Base-by-base conservation (phyloP, 2,888 invertebrate genomes). In the Chydorus sphaericus region DNA sequence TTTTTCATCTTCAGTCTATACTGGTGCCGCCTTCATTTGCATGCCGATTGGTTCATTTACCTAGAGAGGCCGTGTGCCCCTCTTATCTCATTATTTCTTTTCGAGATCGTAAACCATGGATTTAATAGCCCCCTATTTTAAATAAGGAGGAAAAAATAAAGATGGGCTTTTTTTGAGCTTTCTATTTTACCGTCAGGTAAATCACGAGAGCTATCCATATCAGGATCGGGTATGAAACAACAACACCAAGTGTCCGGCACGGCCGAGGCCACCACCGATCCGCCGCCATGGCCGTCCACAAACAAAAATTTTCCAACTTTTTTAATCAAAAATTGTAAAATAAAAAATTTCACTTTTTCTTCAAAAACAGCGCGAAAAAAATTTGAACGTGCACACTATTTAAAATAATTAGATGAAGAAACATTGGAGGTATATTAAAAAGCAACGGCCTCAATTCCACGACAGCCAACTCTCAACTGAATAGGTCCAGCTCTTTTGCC, bases 21-120 rank as follows among this genome's bases (percentile, higher is more conserved):
- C n/a, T n/a, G n/a, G n/a, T 11, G 23, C 26, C 26, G 10, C 14
- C 44, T 44, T 44, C 44, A 44, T 44, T 44, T 44, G 44, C 44
- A 44, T 44, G 44, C 44, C 44, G 28, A 44, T 44, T 44, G 44
- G 44, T n/a, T 44, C 44, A 44, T 44, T 44, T 26, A 44, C 23
- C 11, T 8, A 7, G n/a, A n/a, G n/a, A 16, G 26, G 8, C 14
- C 33, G 8, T 8, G 8, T 33, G 33, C 33, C 33, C 33, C 8
- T 33, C 14, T 14, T 33, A 10, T 33, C 14, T 33, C 14, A 33
- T 14, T 33, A 10, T 33, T 33, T 33, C 14, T 33, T 33, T 33
- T 33, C 33, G 36, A 20, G 10, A 44, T 44, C 44, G 23, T 44
- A 44, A 44, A 44, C 23, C 26, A 44, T n/a, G n/a, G n/a, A n/a